Percentiles rank a stretch among this genome's conserved stretches.
These are phyloP conservation scores for Zaprionus kolodkinae DNA, from an alignment of 1,140 invertebrate species.

Conservation along the genomic window DNA sequence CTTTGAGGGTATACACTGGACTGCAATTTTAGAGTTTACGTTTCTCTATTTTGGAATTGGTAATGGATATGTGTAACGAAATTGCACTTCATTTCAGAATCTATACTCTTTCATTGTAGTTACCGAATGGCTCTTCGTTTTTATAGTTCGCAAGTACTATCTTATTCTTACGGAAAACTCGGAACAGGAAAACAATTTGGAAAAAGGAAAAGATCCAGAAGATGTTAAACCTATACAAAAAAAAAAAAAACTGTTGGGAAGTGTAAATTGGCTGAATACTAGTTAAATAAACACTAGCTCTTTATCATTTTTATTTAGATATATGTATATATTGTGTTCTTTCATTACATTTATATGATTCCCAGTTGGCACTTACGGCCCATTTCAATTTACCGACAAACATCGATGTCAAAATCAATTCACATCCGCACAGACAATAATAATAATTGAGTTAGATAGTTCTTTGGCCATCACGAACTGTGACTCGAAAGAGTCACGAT, in stretches of 20 bases:
- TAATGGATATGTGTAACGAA: background rate
- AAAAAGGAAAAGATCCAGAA: background rate
- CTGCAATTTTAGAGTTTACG: conserved; percentile 20
- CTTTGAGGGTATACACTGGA: background rate
- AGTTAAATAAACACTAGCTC: background rate
- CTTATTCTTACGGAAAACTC: background rate
- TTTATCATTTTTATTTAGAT: background rate
- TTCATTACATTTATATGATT: background rate
- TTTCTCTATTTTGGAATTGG: conserved; percentile 49
- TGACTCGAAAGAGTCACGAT: conserved; percentile 59
- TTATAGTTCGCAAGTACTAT: conserved; percentile 47
- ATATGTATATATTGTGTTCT: background rate
- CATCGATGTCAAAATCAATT: conserved; percentile 48
- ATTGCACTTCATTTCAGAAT: background rate
- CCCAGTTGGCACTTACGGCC: conserved; percentile 23
- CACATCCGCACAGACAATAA: conserved; percentile 57
- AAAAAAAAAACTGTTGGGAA: background rate
- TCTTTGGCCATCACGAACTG: conserved; percentile 40
- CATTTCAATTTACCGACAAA: conserved; percentile 52
- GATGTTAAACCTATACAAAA: background rate
- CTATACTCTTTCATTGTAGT: background rate
- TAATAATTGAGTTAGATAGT: conserved; percentile 75
- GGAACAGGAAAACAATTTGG: background rate
- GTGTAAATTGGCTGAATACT: background rate
- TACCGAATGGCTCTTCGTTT: conserved; percentile 43